A percentile compares a stretch with the other conserved stretches of the same genome.
These are phyloP conservation scores for Zaprionus ghesquierei DNA, from an alignment of 1,140 invertebrate species.

Conservation along the genomic window DNA sequence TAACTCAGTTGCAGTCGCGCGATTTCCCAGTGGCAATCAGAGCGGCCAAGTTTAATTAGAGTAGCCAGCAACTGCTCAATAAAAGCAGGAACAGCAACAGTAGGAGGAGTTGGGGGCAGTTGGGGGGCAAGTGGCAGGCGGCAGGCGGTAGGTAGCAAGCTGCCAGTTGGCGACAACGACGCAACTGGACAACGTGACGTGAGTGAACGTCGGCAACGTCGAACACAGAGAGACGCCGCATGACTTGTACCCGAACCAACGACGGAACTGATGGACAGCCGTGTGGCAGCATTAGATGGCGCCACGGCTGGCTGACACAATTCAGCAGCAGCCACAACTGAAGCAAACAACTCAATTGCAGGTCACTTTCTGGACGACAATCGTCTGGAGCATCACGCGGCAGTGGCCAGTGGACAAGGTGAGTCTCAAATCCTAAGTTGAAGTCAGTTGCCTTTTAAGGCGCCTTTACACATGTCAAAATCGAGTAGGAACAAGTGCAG, in stretches of 20 bases:
- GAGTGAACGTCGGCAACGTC: slow-evolving; percentile 69
- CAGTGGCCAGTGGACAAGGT: slow-evolving; percentile 72
- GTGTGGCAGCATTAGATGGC: slow-evolving; percentile 72
- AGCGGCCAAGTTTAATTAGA: slow-evolving; percentile 73
- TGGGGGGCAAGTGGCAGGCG: slow-evolving; percentile 1
- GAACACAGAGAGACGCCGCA: slow-evolving; percentile 29
- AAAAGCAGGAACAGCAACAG: background rate
- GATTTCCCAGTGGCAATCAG: slow-evolving; percentile 79
- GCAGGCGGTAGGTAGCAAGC: slow-evolving; percentile 23
- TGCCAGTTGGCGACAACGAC: slow-evolving; percentile 20
- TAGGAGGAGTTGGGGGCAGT: too few species aligned
- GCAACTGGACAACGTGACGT: slow-evolving; percentile 63
- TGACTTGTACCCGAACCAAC: slow-evolving; percentile 28
- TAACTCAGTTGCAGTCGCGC: slow-evolving; percentile 46
- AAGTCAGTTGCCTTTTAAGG: slow-evolving; percentile 23
- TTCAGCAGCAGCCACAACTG: slow-evolving; percentile 44
- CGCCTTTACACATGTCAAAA: background rate
- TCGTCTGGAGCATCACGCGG: slow-evolving; percentile 76
- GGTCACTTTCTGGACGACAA: slow-evolving; percentile 82
- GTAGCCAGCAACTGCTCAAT: slow-evolving; percentile 3
- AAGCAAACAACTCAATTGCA: slow-evolving; percentile 78
- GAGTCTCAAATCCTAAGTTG: slow-evolving; percentile 33
- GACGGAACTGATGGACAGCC: slow-evolving; percentile 61
- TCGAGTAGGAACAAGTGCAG: background rate
- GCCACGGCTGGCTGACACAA: slow-evolving; percentile 56